These are phyloP conservation scores for Lepus timidus DNA, from an alignment of 2,113 vertebrate genomes.

Conservation along the genomic window DNA sequence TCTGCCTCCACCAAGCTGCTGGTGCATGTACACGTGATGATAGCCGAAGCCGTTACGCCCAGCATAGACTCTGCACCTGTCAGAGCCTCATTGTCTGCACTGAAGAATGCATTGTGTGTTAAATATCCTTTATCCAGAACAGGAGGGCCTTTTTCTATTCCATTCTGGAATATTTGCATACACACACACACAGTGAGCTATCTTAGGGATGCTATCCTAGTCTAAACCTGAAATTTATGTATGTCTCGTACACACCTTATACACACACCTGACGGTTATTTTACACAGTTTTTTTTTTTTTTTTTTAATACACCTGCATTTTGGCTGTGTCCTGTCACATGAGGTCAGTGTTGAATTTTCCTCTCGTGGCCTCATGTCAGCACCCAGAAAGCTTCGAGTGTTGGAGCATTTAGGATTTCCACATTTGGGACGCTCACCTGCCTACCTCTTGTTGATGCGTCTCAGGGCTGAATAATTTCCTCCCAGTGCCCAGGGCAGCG, in stretches of 20 bases:
- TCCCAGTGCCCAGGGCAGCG: not conserved
- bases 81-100: not conserved
- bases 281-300: not conserved
- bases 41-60: not conserved
- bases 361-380: not conserved
- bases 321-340: not conserved
- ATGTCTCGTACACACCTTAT: not conserved
- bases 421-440: not conserved
- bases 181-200: not conserved
- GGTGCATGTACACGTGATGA: not conserved
- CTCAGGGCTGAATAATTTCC: not conserved
- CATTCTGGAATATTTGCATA: not conserved
- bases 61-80: not conserved
- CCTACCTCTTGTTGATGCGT: not conserved
- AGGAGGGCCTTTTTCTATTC: not conserved
- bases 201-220: too few relatives aligned
- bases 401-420: not conserved
- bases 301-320: not conserved
- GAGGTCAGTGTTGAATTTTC: not conserved
- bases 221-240: too few relatives aligned
- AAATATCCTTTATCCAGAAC: not conserved
- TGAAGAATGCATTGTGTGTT: not conserved
- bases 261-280: not conserved
- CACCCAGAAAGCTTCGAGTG: not conserved
- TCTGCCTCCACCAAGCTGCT: not conserved